Conservation (phyloP, 2,113 vertebrate genomes). For the Xerus inauris region DNA sequence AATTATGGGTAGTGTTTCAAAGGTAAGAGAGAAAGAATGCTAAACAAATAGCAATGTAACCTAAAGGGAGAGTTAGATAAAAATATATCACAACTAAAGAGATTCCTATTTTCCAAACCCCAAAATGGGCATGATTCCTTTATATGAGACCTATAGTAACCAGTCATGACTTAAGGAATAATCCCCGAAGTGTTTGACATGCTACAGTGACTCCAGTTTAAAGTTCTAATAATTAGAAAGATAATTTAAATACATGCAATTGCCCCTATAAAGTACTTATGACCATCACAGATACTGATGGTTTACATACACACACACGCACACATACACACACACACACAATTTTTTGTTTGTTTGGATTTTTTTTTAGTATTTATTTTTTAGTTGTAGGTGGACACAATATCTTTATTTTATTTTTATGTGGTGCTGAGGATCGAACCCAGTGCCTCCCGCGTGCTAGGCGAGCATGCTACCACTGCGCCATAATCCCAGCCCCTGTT, state of each 20-base stretch:
- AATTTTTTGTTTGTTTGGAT: too few species aligned
- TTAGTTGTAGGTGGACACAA: too few species aligned
- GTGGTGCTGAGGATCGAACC: too few species aligned
- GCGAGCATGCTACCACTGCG: too few species aligned
- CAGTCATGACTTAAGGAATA: neutral
- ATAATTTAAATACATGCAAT: conserved; percentile 14
- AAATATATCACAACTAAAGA: conserved; percentile 15
- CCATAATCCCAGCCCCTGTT: too few species aligned
- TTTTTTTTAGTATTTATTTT: too few species aligned
- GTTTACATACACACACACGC: too few species aligned
- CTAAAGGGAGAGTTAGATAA: conserved; percentile 45
- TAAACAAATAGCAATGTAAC: conserved; percentile 33
- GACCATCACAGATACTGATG: neutral
- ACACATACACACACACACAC: too few species aligned
- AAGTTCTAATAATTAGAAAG: conserved; percentile 33
- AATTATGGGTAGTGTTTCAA: conserved; percentile 67
- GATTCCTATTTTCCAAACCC: conserved; percentile 33
- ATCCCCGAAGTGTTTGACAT: neutral
- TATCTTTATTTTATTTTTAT: too few species aligned
- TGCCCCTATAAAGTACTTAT: neutral
- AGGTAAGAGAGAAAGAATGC: conserved; percentile 51
- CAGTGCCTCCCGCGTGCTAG: too few species aligned
- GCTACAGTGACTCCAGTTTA: neutral
- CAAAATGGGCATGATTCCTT: neutral
- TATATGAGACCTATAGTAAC: neutral